phyloP scores from a whole-genome alignment of 2,113 vertebrate genomes.

The Dendrocopos noguchii region DNA sequence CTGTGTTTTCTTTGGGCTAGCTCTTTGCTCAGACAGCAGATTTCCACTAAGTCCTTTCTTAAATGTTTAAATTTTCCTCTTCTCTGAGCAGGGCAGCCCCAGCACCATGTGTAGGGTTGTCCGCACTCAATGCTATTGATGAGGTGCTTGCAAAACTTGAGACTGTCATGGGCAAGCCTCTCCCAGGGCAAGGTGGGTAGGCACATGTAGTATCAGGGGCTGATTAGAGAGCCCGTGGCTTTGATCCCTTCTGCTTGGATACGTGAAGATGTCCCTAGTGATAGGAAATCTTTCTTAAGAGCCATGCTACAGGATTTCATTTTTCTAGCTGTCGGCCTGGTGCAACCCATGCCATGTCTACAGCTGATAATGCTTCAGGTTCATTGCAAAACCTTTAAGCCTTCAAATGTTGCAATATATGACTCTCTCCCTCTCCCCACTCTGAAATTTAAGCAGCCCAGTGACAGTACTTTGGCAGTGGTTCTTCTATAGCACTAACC shows the following conservation, averaged over 20 bases:
- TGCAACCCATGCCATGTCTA: not conserved
- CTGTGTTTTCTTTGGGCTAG: not conserved
- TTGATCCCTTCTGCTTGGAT: not conserved
- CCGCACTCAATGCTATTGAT: not conserved
- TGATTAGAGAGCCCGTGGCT: not conserved
- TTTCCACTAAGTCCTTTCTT: constrained; percentile 1
- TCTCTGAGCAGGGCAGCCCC: not conserved
- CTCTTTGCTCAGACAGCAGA: not conserved
- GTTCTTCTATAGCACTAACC: not conserved
- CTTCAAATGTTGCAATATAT: not conserved
- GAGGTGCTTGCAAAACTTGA: not conserved
- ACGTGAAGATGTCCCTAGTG: not conserved
- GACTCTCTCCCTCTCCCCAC: not conserved
- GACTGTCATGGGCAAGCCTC: not conserved
- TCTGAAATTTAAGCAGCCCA: not conserved
- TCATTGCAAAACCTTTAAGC: not conserved
- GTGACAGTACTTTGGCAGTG: not conserved
- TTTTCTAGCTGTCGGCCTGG: not conserved
- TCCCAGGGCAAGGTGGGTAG: not conserved
- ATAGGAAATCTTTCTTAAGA: not conserved
- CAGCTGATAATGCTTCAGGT: not conserved
- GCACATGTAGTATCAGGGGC: not conserved
- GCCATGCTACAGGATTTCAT: not conserved
- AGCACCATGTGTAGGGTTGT: not conserved
- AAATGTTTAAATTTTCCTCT: not conserved